Conservation (phyloP, 2,888 invertebrate species). For the Listrodromus nycthemerus region DNA sequence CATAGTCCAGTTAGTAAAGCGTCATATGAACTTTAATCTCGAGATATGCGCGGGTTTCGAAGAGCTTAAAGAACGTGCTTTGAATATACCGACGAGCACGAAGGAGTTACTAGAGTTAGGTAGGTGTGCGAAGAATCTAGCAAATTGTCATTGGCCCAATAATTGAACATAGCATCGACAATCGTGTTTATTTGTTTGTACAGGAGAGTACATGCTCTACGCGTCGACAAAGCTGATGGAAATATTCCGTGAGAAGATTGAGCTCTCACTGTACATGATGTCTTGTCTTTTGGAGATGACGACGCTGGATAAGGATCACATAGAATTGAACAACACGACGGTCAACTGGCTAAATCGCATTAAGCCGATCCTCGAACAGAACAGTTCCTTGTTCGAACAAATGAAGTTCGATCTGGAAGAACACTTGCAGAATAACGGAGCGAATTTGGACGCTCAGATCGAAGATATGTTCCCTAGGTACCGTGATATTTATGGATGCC, state of each 20-base stretch:
- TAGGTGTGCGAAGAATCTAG: constrained; percentile 55
- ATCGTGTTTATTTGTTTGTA: neutral
- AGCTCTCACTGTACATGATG: constrained; percentile 88
- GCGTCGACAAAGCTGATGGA: constrained; percentile 91
- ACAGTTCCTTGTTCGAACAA: constrained; percentile 92
- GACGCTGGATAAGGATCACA: constrained; percentile 90
- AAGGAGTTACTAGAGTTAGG: constrained; percentile 90
- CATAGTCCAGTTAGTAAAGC: constrained; percentile 87
- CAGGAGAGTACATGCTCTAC: constrained; percentile 91
- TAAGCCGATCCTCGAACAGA: constrained; percentile 92
- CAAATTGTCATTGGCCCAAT: neutral
- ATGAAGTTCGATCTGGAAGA: constrained; percentile 95
- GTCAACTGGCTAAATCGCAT: constrained; percentile 94
- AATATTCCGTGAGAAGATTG: constrained; percentile 89
- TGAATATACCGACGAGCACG: constrained; percentile 91
- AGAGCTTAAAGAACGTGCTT: constrained; percentile 88
- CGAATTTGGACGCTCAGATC: constrained; percentile 90
- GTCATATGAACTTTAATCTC: constrained; percentile 89
- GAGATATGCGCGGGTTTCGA: constrained; percentile 91
- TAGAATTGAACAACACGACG: constrained; percentile 92
- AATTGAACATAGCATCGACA: neutral
- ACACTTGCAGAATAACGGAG: constrained; percentile 89
- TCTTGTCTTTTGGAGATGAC: constrained; percentile 92
- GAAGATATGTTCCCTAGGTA: constrained; percentile 89
- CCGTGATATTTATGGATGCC: neutral